These are phyloP conservation scores for Ametastegia equiseti DNA, from an alignment of 2,888 invertebrate species.

Conservation along the genomic window DNA sequence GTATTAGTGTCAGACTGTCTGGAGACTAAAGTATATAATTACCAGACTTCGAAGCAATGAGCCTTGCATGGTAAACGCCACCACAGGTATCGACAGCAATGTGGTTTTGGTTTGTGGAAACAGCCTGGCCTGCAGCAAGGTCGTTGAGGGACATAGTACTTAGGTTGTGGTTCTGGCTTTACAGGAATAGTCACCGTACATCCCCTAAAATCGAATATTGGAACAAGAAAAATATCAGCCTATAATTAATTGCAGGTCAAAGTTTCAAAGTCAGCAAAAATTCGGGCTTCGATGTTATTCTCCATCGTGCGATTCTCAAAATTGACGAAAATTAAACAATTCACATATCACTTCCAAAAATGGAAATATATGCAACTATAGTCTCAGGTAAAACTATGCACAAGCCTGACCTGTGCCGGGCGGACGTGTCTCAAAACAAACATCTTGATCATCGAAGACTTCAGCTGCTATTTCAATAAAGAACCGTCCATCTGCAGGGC, in stretches of 20 bases:
- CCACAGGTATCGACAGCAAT: conserved; percentile 60
- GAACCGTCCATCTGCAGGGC: conserved; percentile 56
- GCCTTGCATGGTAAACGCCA: conserved; percentile 65
- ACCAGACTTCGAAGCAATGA: conserved; percentile 63
- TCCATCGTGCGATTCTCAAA: not conserved
- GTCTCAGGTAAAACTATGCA: not conserved
- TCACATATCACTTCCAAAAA: not conserved
- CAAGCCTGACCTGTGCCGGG: conserved; percentile 59
- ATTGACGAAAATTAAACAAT: not conserved
- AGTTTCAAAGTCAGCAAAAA: not conserved
- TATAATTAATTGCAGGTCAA: not conserved
- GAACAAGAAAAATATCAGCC: not conserved
- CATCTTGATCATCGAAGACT: not conserved
- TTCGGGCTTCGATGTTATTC: not conserved
- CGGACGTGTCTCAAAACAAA: conserved; percentile 55
- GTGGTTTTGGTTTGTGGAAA: conserved; percentile 59
- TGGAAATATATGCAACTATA: not conserved
- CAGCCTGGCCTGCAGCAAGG: conserved; percentile 61
- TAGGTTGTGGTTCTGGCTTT: conserved; percentile 49
- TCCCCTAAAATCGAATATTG: conserved; percentile 51
- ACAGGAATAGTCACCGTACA: conserved; percentile 60
- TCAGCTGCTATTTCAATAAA: conserved; percentile 27
- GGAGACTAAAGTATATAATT: conserved; percentile 17
- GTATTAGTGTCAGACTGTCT: not conserved
- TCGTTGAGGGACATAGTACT: conserved; percentile 56